Evolutionary conservation across 2,797 vertebrate genomes (phyloP).

Genomic region (Clarias platycephalus): DNA sequence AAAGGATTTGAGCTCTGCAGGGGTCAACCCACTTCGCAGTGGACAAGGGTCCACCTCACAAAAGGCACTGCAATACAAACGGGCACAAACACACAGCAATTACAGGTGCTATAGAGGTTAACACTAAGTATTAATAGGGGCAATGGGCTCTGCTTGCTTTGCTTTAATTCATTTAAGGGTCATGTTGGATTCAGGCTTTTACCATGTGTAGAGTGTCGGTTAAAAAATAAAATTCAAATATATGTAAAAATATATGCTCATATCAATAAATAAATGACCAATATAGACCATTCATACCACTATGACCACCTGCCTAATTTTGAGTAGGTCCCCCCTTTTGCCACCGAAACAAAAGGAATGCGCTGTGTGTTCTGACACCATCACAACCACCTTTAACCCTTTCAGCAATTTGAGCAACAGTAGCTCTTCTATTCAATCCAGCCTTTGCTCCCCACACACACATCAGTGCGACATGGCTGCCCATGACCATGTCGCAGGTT

Average conservation of each 20-base stretch:
- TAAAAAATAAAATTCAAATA: background rate
- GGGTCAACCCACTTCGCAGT: slow-evolving; percentile 79
- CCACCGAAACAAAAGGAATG: no score
- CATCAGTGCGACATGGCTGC: no score
- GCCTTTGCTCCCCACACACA: no score
- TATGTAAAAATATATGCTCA: background rate
- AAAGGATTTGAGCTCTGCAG: slow-evolving; percentile 83
- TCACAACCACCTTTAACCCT: no score
- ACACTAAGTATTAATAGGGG: slow-evolving; percentile 25
- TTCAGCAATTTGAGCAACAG: no score
- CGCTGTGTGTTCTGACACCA: no score
- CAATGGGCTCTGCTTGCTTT: slow-evolving; percentile 22
- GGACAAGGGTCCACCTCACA: slow-evolving; percentile 82
- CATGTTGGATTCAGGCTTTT: background rate
- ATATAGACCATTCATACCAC: no score
- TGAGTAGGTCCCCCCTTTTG: no score
- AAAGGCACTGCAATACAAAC: slow-evolving; percentile 80
- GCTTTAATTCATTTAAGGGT: background rate
- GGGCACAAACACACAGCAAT: slow-evolving; percentile 67
- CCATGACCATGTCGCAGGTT: no score
- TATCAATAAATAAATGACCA: background rate
- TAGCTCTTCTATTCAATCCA: no score
- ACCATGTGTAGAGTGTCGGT: background rate
- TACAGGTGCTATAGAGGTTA: slow-evolving; percentile 47
- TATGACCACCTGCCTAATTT: no score